A percentile compares a stretch with the other conserved stretches of the same genome.
Evolutionary conservation across 2,113 vertebrate genomes (phyloP).

Genomic region (Glaucomys volans): DNA sequence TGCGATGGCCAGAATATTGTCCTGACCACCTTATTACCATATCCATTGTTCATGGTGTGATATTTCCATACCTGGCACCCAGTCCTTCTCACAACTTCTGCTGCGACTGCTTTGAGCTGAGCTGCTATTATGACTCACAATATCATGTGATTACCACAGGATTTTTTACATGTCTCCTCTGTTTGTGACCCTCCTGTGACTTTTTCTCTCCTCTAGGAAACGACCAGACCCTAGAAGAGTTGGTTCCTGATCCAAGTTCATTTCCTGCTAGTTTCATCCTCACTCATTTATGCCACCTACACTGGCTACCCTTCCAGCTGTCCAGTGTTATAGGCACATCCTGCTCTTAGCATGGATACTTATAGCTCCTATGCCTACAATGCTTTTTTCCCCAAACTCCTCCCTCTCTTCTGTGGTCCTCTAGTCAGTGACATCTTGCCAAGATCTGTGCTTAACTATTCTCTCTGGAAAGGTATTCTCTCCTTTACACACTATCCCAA

Average conservation of each 20-base stretch:
- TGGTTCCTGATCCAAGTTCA: background rate
- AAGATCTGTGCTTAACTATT: background rate
- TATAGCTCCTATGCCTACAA: background rate
- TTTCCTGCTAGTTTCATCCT: background rate
- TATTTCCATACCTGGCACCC: background rate
- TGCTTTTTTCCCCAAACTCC: background rate
- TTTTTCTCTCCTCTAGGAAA: background rate
- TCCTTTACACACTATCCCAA: background rate
- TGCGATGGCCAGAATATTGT: background rate
- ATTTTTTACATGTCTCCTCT: background rate
- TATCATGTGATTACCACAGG: background rate
- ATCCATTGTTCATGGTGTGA: background rate
- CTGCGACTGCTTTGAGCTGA: background rate
- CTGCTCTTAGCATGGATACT: background rate
- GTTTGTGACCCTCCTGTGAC: background rate
- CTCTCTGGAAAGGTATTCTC: background rate
- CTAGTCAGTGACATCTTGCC: background rate
- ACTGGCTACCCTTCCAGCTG: background rate
- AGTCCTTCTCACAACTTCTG: background rate
- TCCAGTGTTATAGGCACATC: background rate
- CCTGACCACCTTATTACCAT: background rate
- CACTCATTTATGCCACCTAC: background rate
- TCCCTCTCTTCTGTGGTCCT: background rate
- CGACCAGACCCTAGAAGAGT: background rate
- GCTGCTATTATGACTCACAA: background rate